Evolutionary conservation across 2,113 vertebrate species (phyloP).

Genomic region (Acrocephalus arundinaceus): DNA sequence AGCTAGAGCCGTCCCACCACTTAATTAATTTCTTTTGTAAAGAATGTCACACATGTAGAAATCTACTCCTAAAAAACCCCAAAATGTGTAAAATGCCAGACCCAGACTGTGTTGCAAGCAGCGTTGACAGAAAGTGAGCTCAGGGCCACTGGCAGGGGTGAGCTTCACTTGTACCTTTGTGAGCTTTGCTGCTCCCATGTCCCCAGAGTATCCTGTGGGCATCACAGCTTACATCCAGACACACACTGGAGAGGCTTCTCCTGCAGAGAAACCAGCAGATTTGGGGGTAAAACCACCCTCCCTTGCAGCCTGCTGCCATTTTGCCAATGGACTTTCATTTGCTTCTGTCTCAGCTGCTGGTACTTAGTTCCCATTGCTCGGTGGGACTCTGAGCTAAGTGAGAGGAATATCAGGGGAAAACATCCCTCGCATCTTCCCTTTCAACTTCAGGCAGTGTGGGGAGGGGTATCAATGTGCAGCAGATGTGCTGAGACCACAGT

Average conservation of each 20-base stretch:
- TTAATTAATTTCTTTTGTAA: constrained; percentile 67
- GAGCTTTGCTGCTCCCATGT: neutral
- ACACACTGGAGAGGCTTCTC: neutral
- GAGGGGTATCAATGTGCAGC: constrained; percentile 56
- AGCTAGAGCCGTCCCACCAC: constrained; percentile 48
- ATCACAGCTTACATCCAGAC: neutral
- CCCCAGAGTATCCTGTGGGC: neutral
- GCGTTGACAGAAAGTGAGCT: neutral
- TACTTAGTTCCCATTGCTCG: neutral
- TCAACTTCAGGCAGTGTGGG: constrained; percentile 62
- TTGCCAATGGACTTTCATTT: constrained; percentile 54
- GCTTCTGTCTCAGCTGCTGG: constrained; percentile 8
- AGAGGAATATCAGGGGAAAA: constrained; percentile 65
- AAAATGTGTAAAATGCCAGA: constrained; percentile 6
- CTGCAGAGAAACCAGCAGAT: neutral
- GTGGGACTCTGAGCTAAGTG: constrained; percentile 53
- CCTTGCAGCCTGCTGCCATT: constrained; percentile 23
- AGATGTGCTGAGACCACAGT: constrained; percentile 79
- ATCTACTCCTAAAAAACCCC: neutral
- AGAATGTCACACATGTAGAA: constrained; percentile 60
- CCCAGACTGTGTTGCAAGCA: neutral
- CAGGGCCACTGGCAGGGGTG: neutral
- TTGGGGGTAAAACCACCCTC: neutral
- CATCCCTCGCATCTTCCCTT: constrained; percentile 56
- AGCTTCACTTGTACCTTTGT: neutral